Percentiles rank a stretch among this genome's conserved stretches.
Evolutionary conservation across 2,113 vertebrate genomes (phyloP).

Genomic region (Arothron firmamentum): DNA sequence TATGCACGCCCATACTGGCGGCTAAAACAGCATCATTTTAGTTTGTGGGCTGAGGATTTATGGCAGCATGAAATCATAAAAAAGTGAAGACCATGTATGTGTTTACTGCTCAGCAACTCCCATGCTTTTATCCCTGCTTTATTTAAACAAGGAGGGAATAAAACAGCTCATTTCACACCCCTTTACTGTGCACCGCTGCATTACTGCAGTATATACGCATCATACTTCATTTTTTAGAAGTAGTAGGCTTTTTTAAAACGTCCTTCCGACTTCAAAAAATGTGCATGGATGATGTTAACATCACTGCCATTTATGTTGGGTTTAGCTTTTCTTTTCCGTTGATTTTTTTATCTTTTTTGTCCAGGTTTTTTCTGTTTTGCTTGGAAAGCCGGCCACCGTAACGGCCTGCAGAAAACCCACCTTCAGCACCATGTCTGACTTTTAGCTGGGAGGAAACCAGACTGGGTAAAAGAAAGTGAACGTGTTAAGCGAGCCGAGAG

Average conservation of each 20-base stretch:
- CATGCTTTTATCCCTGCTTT: too few relatives aligned
- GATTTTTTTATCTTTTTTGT: slow-evolving; percentile 25
- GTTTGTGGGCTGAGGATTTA: slow-evolving; percentile 27
- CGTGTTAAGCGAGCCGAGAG: slow-evolving; percentile 48
- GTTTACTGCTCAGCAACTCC: too few relatives aligned
- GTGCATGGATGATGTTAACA: not conserved
- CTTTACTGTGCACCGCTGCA: too few relatives aligned
- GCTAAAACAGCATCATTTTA: not conserved
- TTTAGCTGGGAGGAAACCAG: slow-evolving; percentile 25
- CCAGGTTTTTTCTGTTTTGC: slow-evolving; percentile 35
- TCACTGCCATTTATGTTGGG: not conserved
- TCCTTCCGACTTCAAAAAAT: not conserved
- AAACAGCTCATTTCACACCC: too few relatives aligned
- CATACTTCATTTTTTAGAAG: too few relatives aligned
- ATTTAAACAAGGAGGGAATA: too few relatives aligned
- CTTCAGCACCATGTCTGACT: slow-evolving; percentile 33
- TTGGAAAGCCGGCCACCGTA: slow-evolving; percentile 20
- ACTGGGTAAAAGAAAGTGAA: slow-evolving; percentile 12
- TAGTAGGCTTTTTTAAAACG: too few relatives aligned
- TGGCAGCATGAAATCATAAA: slow-evolving; percentile 17
- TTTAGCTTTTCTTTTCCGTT: not conserved
- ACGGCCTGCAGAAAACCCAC: slow-evolving; percentile 30
- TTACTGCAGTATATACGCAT: too few relatives aligned
- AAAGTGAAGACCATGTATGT: not conserved
- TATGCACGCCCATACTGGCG: slow-evolving; percentile 22